Evolutionary conservation across 2,797 vertebrate genomes (phyloP), one percentile per base, ranked within the genome.

Genomic region (Pseudomugil tenellus): DNA sequence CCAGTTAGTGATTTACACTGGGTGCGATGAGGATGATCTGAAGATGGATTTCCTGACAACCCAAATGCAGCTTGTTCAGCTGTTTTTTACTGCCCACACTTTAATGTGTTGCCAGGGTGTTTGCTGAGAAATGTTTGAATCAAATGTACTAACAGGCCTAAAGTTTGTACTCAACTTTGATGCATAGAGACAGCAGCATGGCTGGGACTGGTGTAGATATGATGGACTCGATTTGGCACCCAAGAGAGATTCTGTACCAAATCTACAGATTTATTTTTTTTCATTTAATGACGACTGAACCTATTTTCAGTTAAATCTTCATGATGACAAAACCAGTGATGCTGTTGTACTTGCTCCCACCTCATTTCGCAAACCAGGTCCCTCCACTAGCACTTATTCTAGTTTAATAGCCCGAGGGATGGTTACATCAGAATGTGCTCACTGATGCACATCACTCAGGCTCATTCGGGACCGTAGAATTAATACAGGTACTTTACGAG

Each of bases 351-450:
- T 25, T 55, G 53, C 68, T 28, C 7, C 37, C 62, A 53, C 51
- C 31, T 57, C 31, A 58, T 75, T 58, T 70, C 60, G 72, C 58
- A 46, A 85, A 75, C 73, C 73, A 63, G 49, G 60, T 74, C 79
- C 62, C 70, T 72, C 67, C 57, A 34, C 57, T 29, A 21, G 53
- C 35, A 1, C 72, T 85, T 67, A 80, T 64, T 78, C 77, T 67
- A 70, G 63, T 87, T 89, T 70, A 60, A 70, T 10, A 21, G 48
- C 85, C 83, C 69, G 21, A 3, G 72, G 79, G 78, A 84, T 3
- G 41, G 69, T 88, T 86, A 79, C 81, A 78, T 85, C 72, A 87
- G 41, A 72, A 29, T 11, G 6, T 58, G 75, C 63, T 75, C 63
- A 48, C 76, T 77, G 59, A 78, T 39, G 39, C 39, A 41, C 26